Evolutionary conservation across 1,140 invertebrate genomes (phyloP).

Genomic region (Daktulosphaira vitifoliae): DNA sequence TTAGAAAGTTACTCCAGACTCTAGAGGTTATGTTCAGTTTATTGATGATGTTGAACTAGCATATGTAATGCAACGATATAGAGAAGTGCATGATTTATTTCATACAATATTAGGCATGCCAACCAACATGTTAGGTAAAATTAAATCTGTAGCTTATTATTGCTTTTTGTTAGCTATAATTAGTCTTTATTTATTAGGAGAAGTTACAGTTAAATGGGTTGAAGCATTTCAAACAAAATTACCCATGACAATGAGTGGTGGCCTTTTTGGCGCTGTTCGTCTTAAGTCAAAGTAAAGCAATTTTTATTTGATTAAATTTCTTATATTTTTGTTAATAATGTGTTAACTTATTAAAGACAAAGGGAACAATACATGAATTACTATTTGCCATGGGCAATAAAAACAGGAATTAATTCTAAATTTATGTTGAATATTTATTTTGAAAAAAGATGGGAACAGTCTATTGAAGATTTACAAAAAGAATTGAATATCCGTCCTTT

Average conservation of each 20-base stretch:
- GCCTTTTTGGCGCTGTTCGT: slow-evolving; percentile 73
- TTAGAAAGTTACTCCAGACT: slow-evolving; percentile 86
- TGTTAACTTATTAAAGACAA: slow-evolving; percentile 51
- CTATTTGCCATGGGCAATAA: slow-evolving; percentile 82
- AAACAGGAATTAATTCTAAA: slow-evolving; percentile 64
- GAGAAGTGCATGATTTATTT: slow-evolving; percentile 91
- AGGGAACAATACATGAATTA: slow-evolving; percentile 64
- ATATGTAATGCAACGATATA: slow-evolving; percentile 84
- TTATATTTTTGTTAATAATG: neutral
- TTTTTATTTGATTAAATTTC: neutral
- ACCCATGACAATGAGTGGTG: slow-evolving; percentile 83
- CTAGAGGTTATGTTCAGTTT: slow-evolving; percentile 77
- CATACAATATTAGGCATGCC: slow-evolving; percentile 87
- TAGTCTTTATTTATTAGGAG: slow-evolving; percentile 46
- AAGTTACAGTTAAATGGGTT: slow-evolving; percentile 94
- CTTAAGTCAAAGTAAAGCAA: slow-evolving; percentile 64
- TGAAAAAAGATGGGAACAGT: slow-evolving; percentile 89
- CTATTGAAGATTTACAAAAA: slow-evolving; percentile 66
- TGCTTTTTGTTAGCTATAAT: slow-evolving; percentile 13
- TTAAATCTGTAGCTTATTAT: slow-evolving; percentile 17
- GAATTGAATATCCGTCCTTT: slow-evolving; percentile 59
- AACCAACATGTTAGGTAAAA: slow-evolving; percentile 84
- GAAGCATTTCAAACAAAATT: slow-evolving; percentile 85
- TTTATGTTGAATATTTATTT: slow-evolving; percentile 79
- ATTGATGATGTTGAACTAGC: slow-evolving; percentile 82